Conservation (phyloP, 2,888 invertebrate species). For the Apodemia zela region DNA sequence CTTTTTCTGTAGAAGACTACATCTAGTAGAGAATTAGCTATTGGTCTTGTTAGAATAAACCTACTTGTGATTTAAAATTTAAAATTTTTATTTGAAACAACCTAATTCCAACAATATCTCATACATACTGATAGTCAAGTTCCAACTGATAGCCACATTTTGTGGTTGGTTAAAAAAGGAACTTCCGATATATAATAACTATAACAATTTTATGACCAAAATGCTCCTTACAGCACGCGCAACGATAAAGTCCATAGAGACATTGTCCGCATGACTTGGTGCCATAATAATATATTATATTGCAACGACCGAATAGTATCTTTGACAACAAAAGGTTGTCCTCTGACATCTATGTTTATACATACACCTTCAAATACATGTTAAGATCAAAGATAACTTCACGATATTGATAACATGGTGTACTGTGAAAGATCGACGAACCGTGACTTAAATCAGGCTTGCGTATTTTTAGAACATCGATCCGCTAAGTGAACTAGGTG, state of each 20-base stretch:
- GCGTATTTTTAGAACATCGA: slow-evolving; percentile 36
- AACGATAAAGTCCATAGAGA: slow-evolving; percentile 3
- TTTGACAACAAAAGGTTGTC: background rate
- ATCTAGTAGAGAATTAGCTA: too few relatives aligned
- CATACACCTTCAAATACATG: slow-evolving; percentile 19
- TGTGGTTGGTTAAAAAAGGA: too few relatives aligned
- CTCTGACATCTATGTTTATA: background rate
- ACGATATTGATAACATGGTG: slow-evolving; percentile 55
- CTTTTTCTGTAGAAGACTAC: too few relatives aligned
- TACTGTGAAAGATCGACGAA: slow-evolving; percentile 36
- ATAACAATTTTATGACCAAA: slow-evolving; percentile 10
- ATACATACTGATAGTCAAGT: too few relatives aligned
- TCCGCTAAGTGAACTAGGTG: slow-evolving; percentile 36
- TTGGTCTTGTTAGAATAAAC: too few relatives aligned
- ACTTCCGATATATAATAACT: slow-evolving; percentile 13
- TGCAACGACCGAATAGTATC: background rate
- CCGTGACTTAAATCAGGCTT: slow-evolving; percentile 35
- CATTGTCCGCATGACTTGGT: slow-evolving; percentile 3
- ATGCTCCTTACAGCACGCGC: background rate
- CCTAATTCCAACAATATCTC: too few relatives aligned
- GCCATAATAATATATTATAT: background rate
- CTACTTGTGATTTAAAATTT: too few relatives aligned
- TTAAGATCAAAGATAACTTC: slow-evolving; percentile 59
- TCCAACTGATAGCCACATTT: too few relatives aligned
- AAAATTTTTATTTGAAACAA: too few relatives aligned